These are phyloP conservation scores for Anguilla japonica DNA, from an alignment of 2,113 vertebrate genomes.

Conservation along the genomic window DNA sequence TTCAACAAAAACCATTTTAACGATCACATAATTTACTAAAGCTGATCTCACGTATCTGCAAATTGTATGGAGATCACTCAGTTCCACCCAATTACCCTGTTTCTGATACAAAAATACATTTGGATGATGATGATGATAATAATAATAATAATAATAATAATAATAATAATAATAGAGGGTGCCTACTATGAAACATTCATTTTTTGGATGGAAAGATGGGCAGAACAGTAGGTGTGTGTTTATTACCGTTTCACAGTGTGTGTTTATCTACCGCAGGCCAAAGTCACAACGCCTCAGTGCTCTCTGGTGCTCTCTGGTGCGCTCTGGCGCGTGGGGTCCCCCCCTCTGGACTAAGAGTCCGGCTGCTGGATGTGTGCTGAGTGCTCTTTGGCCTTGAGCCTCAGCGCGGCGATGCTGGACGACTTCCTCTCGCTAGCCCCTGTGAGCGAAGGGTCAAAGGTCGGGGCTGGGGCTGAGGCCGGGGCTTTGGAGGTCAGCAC, in stretches of 20 bases:
- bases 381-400: conserved; percentile 64
- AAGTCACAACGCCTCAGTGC: background rate
- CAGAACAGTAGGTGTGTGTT: background rate
- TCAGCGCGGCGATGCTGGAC: conserved; percentile 56
- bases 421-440: conserved; percentile 63
- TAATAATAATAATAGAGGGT: background rate
- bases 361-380: conserved; percentile 50
- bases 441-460: conserved; percentile 53
- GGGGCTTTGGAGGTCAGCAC: conserved; percentile 62
- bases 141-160: background rate
- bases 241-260: too few relatives aligned
- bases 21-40: background rate
- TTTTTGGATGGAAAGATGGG: background rate
- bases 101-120: background rate
- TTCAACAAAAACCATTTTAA: background rate
- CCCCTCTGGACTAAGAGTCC: background rate
- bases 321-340: background rate
- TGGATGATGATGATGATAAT: background rate
- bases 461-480: conserved; percentile 45
- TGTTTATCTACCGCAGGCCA: too few relatives aligned
- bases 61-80: background rate
- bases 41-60: background rate
- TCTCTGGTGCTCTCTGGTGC: background rate
- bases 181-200: too few relatives aligned
- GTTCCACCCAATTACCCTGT: background rate